Base-by-base conservation (phyloP, 2,113 vertebrate genomes). In the Jacana jacana region DNA sequence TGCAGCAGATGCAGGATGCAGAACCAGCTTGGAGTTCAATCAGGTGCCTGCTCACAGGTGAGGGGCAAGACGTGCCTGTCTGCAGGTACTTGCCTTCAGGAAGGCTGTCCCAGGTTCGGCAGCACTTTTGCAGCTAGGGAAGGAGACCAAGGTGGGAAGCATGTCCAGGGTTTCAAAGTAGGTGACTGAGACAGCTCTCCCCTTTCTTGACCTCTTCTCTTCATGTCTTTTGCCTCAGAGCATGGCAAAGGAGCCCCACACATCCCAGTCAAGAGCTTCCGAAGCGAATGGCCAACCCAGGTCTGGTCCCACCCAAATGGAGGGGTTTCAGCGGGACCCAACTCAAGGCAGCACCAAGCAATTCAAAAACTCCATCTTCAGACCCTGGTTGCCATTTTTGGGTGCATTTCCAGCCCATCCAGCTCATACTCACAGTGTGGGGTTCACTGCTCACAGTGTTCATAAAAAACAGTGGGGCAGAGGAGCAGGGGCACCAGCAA, bases 281-380 rank as follows among this genome's bases (percentile, higher is more conserved):
- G 2, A 77, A 61, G 46, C 1, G 1, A 75, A 19, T 4, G 1
- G 9, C 55, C 9, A 7, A 25, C 13, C 20, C 39, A 17, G 25
- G n/a, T 27, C 31, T 52, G 37, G 33, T 58, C 30, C 15, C 30
- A 27, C 4, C 11, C 51, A 33, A 40, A 33, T 3, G 6, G 27
- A n/a, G 9, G 37, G 44, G 27, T 89, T 69, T 52, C 9, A 22
- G 48, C 7, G 40, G 35, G 25, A 58, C 10, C 28, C 55, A 58
- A 27, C 4, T 35, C 44, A 60, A 40, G 24, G 37, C 49, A 66
- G 16, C n/a, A n/a, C 51, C 5, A 1, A 63, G 31, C 58, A n/a
- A 60, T 30, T 66, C 40, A 42, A 28, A 73, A 63, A 3, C 19
- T 31, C n/a, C 4, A 2, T 28, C 64, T 54, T 27, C 46, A 52